Evolutionary conservation across 2,888 invertebrate species (phyloP), one percentile per base, ranked within the genome.

Genomic region (Zeuzera pyrina): DNA sequence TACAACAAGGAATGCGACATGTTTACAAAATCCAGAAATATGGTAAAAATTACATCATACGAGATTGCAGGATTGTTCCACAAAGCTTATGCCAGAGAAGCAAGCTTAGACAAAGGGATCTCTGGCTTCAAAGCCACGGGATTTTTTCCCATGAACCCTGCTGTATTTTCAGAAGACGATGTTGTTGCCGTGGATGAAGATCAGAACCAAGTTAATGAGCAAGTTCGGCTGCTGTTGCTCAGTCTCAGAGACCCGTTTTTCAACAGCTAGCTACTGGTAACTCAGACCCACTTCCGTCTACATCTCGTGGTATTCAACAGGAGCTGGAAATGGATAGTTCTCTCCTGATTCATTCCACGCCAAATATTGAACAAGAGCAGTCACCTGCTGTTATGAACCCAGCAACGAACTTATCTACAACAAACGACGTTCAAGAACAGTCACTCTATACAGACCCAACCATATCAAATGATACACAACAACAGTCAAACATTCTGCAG

Each of bases 1-100:
- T 31, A 31, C 30, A 33, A 34, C 28, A 19, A 42, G 39, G 39
- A 42, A 42, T 31, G 41, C n/a, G n/a, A n/a, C n/a, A 43, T 39
- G 43, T 25, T 32, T n/a, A 36, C 39, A 2, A 32, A 41, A 10
- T 32, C 41, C 27, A 33, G 37, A 15, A 39, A 39, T 33, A 35
- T 30, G 26, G 35, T 34, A 30, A 41, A 34, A 3, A 23, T 23
- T 23, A n/a, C n/a, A n/a, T n/a, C n/a, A n/a, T 23, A 23, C 23
- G 10, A 23, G 7, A 10, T 23, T n/a, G 23, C 23, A n/a, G 23
- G 10, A 23, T 23, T 23, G 7, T 8, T 10, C 7, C 7, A 23
- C 7, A n/a, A 23, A n/a, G 23, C 23, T 3, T 23, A 23, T 23
- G 7, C 7, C n/a, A n/a, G n/a, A 3, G 23, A 8, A 3, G 7